Percentiles rank a stretch among this genome's conserved stretches.
phyloP scores from a whole-genome alignment of 2,797 vertebrate species.

The Threskiornis aethiopicus region DNA sequence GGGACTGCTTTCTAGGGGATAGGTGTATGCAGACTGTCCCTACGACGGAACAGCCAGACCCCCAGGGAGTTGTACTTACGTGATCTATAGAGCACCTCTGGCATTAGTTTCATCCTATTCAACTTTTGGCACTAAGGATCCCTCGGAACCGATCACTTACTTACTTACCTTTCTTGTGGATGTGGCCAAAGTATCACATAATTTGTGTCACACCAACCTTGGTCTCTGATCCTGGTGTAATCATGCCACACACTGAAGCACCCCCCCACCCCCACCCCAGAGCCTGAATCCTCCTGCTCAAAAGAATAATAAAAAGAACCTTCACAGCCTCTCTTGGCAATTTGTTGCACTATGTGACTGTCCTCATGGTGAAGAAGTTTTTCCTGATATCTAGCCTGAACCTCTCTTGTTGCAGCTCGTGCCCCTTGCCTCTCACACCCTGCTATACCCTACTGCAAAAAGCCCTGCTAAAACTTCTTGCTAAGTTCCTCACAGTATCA shows the following conservation, averaged over 20 bases:
- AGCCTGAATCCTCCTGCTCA: not conserved
- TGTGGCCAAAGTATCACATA: not conserved
- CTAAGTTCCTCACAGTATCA: not conserved
- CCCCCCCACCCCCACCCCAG: too few species aligned
- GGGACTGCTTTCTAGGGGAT: not conserved
- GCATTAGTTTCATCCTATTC: not conserved
- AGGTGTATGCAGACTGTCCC: not conserved
- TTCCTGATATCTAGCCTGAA: not conserved
- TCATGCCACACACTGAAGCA: not conserved
- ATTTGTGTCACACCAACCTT: not conserved
- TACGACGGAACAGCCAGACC: not conserved
- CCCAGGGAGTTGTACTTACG: not conserved
- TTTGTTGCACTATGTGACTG: not conserved
- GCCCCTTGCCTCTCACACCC: not conserved
- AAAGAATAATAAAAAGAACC: not conserved
- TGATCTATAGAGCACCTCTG: not conserved
- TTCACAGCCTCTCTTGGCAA: not conserved
- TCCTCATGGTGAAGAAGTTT: not conserved
- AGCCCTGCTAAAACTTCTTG: not conserved
- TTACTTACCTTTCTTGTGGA: not conserved
- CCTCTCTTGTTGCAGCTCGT: not conserved
- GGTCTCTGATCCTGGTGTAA: not conserved
- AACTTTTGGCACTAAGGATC: not conserved
- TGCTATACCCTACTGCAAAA: not conserved
- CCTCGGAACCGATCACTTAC: rapidly evolving